phyloP scores from a whole-genome alignment of 35 echinoderm and acorn worm species.

The Acanthaster planci region DNA sequence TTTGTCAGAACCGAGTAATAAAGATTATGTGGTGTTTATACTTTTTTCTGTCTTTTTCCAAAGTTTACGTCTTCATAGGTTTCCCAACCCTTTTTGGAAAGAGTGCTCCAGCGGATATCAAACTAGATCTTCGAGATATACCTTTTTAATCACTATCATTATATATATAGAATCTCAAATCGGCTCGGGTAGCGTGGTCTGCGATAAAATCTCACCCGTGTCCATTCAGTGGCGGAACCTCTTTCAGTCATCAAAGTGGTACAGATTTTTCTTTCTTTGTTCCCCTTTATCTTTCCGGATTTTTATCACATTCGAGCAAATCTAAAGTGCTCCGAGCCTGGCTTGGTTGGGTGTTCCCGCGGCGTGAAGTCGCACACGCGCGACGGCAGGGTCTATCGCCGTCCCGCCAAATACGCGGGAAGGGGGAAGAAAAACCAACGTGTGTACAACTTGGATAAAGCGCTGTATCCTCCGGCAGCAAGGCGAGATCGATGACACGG shows the following conservation, averaged over 20 bases:
- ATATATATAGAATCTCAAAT: not conserved
- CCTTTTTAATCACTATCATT: too few species aligned
- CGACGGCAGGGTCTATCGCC: not conserved
- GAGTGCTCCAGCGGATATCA: too few species aligned
- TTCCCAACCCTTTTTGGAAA: too few species aligned
- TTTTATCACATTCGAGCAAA: not conserved
- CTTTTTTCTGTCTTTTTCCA: too few species aligned
- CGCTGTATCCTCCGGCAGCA: not conserved
- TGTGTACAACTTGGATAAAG: slow-evolving; percentile 20
- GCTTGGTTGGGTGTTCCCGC: not conserved
- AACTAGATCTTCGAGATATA: too few species aligned
- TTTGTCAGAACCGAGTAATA: too few species aligned
- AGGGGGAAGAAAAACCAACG: not conserved
- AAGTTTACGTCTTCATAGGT: too few species aligned
- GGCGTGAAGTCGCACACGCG: not conserved
- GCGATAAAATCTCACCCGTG: not conserved
- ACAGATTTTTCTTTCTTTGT: not conserved
- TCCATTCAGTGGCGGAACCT: not conserved
- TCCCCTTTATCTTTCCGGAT: not conserved
- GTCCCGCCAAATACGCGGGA: too few species aligned
- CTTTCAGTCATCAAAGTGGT: not conserved
- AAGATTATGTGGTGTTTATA: too few species aligned
- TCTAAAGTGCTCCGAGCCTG: not conserved
- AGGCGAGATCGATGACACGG: not conserved
- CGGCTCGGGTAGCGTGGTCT: not conserved